Percentiles rank a stretch among this genome's conserved stretches.
These are phyloP conservation scores for Apteryx owenii DNA, from an alignment of 2,113 vertebrate species.

Conservation along the genomic window DNA sequence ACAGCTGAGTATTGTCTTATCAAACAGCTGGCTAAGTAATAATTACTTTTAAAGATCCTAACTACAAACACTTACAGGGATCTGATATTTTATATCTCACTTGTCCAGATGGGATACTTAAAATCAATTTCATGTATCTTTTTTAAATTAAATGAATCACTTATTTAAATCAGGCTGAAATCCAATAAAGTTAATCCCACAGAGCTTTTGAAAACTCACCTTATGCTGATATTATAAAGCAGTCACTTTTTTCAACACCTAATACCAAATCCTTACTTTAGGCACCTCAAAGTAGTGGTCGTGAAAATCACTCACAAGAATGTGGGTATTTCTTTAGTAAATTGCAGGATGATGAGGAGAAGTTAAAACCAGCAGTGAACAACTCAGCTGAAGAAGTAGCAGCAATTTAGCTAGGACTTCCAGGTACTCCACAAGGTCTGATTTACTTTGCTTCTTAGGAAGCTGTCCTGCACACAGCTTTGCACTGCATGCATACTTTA, in stretches of 20 bases:
- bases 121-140: not conserved
- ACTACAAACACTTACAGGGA: not conserved
- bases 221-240: not conserved
- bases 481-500: rapidly evolving
- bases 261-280: not conserved
- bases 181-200: not conserved
- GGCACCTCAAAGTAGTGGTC: not conserved
- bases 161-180: not conserved
- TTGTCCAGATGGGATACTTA: not conserved
- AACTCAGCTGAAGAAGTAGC: not conserved
- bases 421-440: not conserved
- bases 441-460: not conserved
- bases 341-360: not conserved
- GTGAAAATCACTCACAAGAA: not conserved
- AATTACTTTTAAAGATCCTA: not conserved
- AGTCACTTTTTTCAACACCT: not conserved
- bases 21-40: not conserved
- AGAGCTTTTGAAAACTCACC: not conserved
- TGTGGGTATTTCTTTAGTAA: not conserved
- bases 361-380: not conserved
- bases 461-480: not conserved
- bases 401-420: not conserved
- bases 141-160: not conserved
- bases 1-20: not conserved
- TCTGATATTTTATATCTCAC: not conserved